phyloP scores from a whole-genome alignment of 2,113 vertebrate species.

The Scomber japonicus region DNA sequence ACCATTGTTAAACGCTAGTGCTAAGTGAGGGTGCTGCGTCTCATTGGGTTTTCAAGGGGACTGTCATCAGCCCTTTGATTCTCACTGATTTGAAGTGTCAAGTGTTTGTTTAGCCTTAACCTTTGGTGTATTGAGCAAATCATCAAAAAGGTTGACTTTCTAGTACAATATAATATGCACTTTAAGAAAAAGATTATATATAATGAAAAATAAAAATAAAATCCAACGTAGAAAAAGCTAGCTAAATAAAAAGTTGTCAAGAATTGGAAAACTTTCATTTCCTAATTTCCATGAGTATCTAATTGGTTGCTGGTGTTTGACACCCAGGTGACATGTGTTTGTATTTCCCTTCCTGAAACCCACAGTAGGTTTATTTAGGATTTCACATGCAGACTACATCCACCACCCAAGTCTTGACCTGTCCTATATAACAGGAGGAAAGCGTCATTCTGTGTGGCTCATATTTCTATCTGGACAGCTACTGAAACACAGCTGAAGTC shows the following conservation, averaged over 20 bases:
- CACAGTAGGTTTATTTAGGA: conserved; percentile 74
- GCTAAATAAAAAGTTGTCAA: not conserved
- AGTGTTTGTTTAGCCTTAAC: conserved; percentile 46
- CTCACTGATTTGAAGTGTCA: conserved; percentile 26
- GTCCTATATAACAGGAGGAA: conserved; percentile 60
- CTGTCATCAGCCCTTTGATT: conserved; percentile 36
- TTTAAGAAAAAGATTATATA: not conserved
- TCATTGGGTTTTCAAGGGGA: conserved; percentile 36
- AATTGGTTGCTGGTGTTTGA: conserved; percentile 75
- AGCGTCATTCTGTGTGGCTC: conserved; percentile 62
- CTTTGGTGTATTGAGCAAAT: conserved; percentile 8
- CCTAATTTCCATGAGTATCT: conserved; percentile 51
- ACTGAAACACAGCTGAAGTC: conserved; percentile 47
- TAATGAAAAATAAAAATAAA: not conserved
- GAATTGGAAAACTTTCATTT: conserved; percentile 40
- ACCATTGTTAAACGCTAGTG: conserved; percentile 20
- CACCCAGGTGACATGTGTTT: conserved; percentile 75
- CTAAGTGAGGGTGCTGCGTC: conserved; percentile 59
- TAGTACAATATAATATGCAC: not conserved
- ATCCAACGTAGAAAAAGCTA: not conserved
- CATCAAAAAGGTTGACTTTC: not conserved
- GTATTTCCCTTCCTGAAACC: conserved; percentile 70
- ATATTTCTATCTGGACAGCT: conserved; percentile 41
- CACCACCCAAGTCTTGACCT: conserved; percentile 20
- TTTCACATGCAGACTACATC: conserved; percentile 74